Base-by-base conservation (phyloP, 2,888 invertebrate genomes). In the Macropis europaea region DNA sequence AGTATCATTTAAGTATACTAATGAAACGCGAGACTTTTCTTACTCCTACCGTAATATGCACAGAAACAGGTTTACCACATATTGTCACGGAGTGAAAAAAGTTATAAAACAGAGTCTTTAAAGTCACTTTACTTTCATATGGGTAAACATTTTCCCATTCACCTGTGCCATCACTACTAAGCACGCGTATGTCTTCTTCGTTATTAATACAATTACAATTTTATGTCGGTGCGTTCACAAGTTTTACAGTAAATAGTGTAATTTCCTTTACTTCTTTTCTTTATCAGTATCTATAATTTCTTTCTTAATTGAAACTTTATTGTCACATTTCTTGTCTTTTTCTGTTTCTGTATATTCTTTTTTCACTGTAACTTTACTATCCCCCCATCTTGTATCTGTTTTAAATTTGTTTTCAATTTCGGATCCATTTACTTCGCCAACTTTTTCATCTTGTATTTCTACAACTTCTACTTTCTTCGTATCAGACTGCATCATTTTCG, bases 401-500 rank as follows among this genome's bases (percentile, higher is more conserved):
- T 90, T 90, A 4, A 83, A 87, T 68, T 90, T 90, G 50, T 78
- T 85, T 48, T 90, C 90, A 13, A 74, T 47, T 61, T 87, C 89
- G 0, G 90, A 84, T n/a, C 90, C 90, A 19, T 90, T 90, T 26
- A 89, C 73, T 69, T 90, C 90, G 13, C 83, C 69, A 45, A 82
- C 67, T 69, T 89, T 90, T 62, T 90, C 90, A 38, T 90, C 90
- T 57, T 89, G 88, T 17, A 90, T 90, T 67, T 90, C 90, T 2
- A 90, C 90, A 38, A 90, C 70, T 75, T 90, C 90, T 6, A 90
- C 90, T 60, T 88, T 89, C 40, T 88, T 89, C 11, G 82, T 79
- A 50, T 90, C 90, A 15, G 77, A 76, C 53, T 88, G 89, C 57
- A 90, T 73, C 64, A 82, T 84, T 75, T 90, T 90, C 11, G 88